Evolutionary conservation across 1,140 invertebrate species (phyloP), one percentile per base, ranked within the genome.

Genomic region (Ips typographus): DNA sequence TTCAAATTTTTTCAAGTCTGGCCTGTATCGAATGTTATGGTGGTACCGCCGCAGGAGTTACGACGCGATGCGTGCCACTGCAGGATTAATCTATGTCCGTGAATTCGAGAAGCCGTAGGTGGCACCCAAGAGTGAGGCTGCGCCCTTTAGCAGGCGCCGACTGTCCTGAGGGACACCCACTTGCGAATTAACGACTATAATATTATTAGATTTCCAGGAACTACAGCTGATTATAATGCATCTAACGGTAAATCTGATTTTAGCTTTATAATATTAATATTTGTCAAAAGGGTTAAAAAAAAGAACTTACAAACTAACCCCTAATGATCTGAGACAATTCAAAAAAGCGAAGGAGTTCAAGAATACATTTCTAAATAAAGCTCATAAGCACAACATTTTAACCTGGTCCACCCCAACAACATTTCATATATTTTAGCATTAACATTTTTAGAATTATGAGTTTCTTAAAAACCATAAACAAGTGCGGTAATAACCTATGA

Each of bases 51-150:
- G n/a, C 44, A 47, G 44, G 44, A 47, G 44, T 47, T 47, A 47
- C 44, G 44, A 47, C 37, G 36, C 36, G 8, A 55, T 66, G 64
- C 64, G 64, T 66, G 64, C 55, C 56, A 37, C 53, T n/a, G 64
- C 64, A 64, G 62, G 62, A 64, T 64, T 64, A 64, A 64, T 64
- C 62, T 64, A n/a, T 2, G 51, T 40, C 3, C 40, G 52, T 41
- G 62, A 64, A 64, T 55, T 55, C 62, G 52, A 64, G 64, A 66
- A 66, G 41, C 64, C 41, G 64, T 66, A 55, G 64, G 64, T 66
- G 64, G 64, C 55, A 66, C 55, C 64, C 64, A 44, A 66, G 64
- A 66, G 64, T 66, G 64, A 66, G 58, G 64, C 64, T 66, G 64
- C 64, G 64, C 64, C 64, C 64, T 66, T 66, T 66, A 22, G 40